Evolutionary conservation across 2,113 vertebrate genomes (phyloP).

Genomic region (Amphilophus citrinellus): DNA sequence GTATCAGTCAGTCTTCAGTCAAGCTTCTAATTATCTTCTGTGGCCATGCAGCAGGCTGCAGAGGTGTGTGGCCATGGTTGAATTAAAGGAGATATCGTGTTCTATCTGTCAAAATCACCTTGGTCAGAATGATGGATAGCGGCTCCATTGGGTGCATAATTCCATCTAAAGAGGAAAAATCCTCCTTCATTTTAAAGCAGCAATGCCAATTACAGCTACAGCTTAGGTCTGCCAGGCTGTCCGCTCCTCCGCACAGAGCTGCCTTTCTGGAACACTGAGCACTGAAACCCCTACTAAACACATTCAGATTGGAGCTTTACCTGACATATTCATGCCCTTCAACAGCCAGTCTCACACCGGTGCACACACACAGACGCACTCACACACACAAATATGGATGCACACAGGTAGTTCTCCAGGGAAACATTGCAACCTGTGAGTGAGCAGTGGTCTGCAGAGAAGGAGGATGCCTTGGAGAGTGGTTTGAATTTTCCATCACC

Average conservation of each 20-base stretch:
- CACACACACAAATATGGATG: not conserved
- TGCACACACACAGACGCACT: not conserved
- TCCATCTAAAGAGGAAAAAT: constrained; percentile 31
- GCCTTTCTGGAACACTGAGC: constrained; percentile 44
- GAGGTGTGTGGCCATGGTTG: constrained; percentile 6
- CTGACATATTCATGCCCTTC: constrained; percentile 23
- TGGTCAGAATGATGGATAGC: constrained; percentile 27
- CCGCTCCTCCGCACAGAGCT: not conserved
- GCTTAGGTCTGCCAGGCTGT: not conserved
- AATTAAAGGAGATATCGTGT: constrained; percentile 7
- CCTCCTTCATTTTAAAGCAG: constrained; percentile 37
- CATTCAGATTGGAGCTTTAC: constrained; percentile 38
- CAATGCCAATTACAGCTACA: constrained; percentile 37
- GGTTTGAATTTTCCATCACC: constrained; percentile 10
- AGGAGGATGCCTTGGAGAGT: not conserved
- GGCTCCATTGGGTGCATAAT: constrained; percentile 19
- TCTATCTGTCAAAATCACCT: constrained; percentile 8
- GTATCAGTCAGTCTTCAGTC: not conserved
- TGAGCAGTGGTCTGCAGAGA: constrained; percentile 10
- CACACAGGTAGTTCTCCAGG: constrained; percentile 6
- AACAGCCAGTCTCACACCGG: not conserved
- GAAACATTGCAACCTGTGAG: constrained; percentile 18
- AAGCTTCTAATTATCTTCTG: constrained; percentile 4
- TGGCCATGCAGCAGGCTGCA: not conserved
- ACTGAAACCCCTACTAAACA: constrained; percentile 21